Evolutionary conservation across 2,113 vertebrate species (phyloP).

Genomic region (Synchiropus splendidus): DNA sequence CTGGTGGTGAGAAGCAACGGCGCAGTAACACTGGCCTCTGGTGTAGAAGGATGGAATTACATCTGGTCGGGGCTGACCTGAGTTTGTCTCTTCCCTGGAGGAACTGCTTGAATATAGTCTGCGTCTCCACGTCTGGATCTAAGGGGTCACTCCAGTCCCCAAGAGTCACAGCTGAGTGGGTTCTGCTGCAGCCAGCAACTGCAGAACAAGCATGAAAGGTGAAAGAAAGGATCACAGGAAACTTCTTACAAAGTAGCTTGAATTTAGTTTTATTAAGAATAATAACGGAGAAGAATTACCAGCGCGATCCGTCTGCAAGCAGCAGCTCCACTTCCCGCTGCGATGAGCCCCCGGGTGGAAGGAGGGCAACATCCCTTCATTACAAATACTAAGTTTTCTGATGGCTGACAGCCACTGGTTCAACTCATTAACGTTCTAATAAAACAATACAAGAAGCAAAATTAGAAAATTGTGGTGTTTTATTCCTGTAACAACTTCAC

Average conservation of each 20-base stretch:
- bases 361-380: constrained; percentile 68
- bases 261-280: no score
- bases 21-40: constrained; percentile 49
- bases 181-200: constrained; percentile 81
- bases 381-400: constrained; percentile 78
- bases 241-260: no score
- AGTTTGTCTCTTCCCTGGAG: constrained; percentile 72
- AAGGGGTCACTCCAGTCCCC: constrained; percentile 82
- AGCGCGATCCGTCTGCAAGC: constrained; percentile 66
- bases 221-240: no score
- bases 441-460: no score
- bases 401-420: constrained; percentile 88
- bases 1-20: constrained; percentile 6
- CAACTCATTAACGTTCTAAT: constrained; percentile 80
- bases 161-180: constrained; percentile 78
- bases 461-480: no score
- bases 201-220: constrained; percentile 2
- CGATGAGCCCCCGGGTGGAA: constrained; percentile 79
- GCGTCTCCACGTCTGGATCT: constrained; percentile 76
- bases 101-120: constrained; percentile 80
- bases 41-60: constrained; percentile 38
- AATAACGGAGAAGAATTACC: no score
- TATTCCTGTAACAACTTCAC: no score
- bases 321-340: constrained; percentile 81
- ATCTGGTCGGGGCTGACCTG: constrained; percentile 45